Base-by-base conservation (phyloP, 2,113 vertebrate species). In the Gulo gulo region DNA sequence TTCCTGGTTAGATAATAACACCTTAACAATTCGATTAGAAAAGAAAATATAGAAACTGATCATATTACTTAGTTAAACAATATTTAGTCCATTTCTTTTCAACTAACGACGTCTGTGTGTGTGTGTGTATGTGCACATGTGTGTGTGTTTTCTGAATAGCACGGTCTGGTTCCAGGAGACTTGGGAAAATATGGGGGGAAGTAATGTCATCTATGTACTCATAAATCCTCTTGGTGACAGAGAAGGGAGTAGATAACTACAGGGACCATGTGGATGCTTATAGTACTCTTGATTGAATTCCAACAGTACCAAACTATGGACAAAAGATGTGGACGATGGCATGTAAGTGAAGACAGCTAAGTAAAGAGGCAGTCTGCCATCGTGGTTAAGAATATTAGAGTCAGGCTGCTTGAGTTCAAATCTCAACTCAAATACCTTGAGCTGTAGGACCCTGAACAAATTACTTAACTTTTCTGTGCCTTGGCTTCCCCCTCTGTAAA, bases 1-100 rank as follows among this genome's bases (percentile, higher is more conserved):
- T 86, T 92, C 52, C 78, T 92, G 61, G 84, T 50, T 94, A 88
- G 88, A 96, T 50, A 98, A 88, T 31, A 88, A 24, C 59, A 95
- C 34, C 50, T 23, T 73, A 50, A 71, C 36, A 74, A 88, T 73
- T 59, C 88, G 16, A 88, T 71, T 88, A 91, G 87, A 90, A 90
- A 95, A 90, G 65, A 74, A 90, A 95, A 93, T 18, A 73, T 39
- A 52, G 50, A 85, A 93, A 96, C 18, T 36, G 59, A 55, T 29
- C 26, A 39, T 29, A 84, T 24, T 81, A 63, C 12, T 89, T n/a
- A 57, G 26, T 7, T 78, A 47, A 42, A 84, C 74, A 36, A 36
- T 26, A 23, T 59, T 93, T 50, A 10, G 36, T n/a, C 24, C 42
- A 69, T 83, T 94, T 81, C 39, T 81, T 87, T 94, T 79, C 45